A percentile compares a stretch with the other conserved stretches of the same genome.
phyloP scores from a whole-genome alignment of 2,113 vertebrate genomes.

The Burhinus oedicnemus region DNA sequence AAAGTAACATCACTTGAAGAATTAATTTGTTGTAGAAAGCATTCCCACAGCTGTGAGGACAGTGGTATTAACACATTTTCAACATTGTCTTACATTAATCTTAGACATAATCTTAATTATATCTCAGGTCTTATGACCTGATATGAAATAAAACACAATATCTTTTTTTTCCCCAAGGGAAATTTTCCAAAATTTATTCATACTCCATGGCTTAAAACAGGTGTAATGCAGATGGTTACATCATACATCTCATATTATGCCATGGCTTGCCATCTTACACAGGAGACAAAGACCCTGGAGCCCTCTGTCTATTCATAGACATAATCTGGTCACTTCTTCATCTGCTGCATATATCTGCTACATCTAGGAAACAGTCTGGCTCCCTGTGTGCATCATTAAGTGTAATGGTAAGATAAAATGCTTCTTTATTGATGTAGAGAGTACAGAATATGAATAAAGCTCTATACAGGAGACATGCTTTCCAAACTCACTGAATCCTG shows the following conservation, averaged over 20 bases:
- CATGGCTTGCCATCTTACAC: not conserved
- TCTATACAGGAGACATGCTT: not conserved
- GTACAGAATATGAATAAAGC: not conserved
- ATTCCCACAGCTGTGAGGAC: not conserved
- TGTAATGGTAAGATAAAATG: not conserved
- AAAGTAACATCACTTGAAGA: not conserved
- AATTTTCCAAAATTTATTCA: not conserved
- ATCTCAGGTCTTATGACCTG: not conserved
- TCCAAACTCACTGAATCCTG: constrained; percentile 87
- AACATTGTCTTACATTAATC: not conserved
- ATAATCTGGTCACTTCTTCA: not conserved
- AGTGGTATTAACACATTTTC: not conserved
- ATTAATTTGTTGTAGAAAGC: not conserved
- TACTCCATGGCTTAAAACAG: not conserved
- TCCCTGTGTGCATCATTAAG: not conserved
- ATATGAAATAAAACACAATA: not conserved
- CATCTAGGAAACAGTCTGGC: not conserved
- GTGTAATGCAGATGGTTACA: not conserved
- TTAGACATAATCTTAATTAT: not conserved
- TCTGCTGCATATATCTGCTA: not conserved
- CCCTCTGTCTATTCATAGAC: not conserved
- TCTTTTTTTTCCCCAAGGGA: not conserved
- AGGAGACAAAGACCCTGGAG: not conserved
- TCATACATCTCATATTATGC: not conserved
- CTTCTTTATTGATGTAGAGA: not conserved